Evolutionary conservation across 2,113 vertebrate genomes (phyloP).

Genomic region (Thalassarche chlororhynchos): DNA sequence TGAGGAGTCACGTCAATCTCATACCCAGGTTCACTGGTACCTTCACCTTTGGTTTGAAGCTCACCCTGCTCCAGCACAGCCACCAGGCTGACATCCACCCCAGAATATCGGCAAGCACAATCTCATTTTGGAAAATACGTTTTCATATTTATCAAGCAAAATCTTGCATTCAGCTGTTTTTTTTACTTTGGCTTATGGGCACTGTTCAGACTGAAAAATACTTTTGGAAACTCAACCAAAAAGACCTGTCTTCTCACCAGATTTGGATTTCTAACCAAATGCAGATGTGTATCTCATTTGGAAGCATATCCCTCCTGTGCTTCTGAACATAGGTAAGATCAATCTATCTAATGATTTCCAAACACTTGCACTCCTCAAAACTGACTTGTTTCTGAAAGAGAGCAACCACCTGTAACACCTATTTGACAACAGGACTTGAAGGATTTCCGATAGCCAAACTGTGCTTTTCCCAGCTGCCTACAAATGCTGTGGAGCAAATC

Average conservation of each 20-base stretch:
- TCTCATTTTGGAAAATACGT: not conserved
- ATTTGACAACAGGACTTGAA: not conserved
- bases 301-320: not conserved
- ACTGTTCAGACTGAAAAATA: not conserved
- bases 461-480: not conserved
- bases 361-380: not conserved
- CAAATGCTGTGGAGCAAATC: not conserved
- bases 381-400: not conserved
- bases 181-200: not conserved
- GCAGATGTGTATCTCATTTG: not conserved
- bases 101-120: not conserved
- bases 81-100: not conserved
- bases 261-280: not conserved
- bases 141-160: not conserved
- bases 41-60: not conserved
- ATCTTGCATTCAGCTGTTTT: not conserved
- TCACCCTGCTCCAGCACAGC: not conserved
- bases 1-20: not conserved
- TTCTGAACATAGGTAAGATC: not conserved
- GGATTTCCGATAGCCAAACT: not conserved
- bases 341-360: not conserved
- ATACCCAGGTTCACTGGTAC: not conserved
- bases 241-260: not conserved
- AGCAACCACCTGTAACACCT: not conserved
- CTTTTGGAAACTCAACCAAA: not conserved